Percentiles rank a stretch among this genome's conserved stretches.
Conservation (phyloP, 1,140 invertebrate genomes). For the Galendromus occidentalis region DNA sequence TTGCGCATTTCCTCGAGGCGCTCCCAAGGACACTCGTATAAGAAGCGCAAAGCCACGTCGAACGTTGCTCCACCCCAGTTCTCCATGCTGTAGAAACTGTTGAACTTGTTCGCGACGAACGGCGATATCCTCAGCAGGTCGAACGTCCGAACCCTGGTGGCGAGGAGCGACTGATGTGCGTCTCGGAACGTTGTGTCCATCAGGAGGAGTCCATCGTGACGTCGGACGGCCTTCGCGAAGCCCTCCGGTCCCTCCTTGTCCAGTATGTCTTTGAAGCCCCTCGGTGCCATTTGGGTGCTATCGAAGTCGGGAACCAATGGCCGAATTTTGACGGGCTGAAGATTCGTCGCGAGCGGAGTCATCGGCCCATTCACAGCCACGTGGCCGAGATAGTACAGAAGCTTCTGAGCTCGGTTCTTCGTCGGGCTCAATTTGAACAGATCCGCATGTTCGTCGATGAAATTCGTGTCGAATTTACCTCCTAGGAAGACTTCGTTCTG, state of each 20-base stretch:
- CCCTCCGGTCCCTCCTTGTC: slow-evolving; percentile 69
- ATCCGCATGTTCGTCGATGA: slow-evolving; percentile 11
- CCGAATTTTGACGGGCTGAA: slow-evolving; percentile 64
- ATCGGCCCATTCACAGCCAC: slow-evolving; percentile 24
- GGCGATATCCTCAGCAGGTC: slow-evolving; percentile 83
- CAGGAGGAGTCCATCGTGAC: slow-evolving; percentile 64
- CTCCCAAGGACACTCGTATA: slow-evolving; percentile 99
- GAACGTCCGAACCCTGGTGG: slow-evolving; percentile 76
- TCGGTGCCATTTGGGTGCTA: slow-evolving; percentile 30
- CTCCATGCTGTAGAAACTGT: slow-evolving; percentile 60
- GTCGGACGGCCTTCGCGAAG: slow-evolving; percentile 80
- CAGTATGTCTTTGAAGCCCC: slow-evolving; percentile 66
- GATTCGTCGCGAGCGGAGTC: slow-evolving; percentile 70
- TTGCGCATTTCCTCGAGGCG: slow-evolving; percentile 72
- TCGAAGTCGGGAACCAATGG: slow-evolving; percentile 51
- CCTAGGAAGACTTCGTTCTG: slow-evolving; percentile 1
- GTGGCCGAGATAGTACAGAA: slow-evolving; percentile 12
- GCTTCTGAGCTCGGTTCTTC: slow-evolving; percentile 5
- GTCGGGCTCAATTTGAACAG: not conserved
- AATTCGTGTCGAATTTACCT: slow-evolving; percentile 9
- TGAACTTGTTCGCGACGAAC: slow-evolving; percentile 81
- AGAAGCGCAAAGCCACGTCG: slow-evolving; percentile 84
- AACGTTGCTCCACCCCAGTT: slow-evolving; percentile 98
- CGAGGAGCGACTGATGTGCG: slow-evolving; percentile 91
- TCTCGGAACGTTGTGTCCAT: slow-evolving; percentile 97